phyloP scores from a whole-genome alignment of 1,140 invertebrate species.

The Penaeus chinensis region DNA sequence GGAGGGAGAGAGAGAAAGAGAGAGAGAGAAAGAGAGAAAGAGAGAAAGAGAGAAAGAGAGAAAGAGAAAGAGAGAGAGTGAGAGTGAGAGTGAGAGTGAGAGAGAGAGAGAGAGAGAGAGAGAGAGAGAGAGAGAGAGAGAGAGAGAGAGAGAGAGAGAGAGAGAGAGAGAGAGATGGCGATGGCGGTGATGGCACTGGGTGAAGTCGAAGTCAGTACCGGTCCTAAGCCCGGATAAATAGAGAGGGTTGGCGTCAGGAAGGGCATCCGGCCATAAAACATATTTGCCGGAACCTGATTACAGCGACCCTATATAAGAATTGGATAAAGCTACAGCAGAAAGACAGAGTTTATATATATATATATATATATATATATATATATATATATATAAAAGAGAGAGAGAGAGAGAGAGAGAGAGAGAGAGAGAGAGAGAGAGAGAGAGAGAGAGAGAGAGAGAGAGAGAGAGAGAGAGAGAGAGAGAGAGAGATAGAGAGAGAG shows the following conservation, averaged over 20 bases:
- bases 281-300: too few relatives aligned
- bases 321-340: too few relatives aligned
- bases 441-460: slow-evolving; percentile 8
- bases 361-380: too few relatives aligned
- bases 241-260: too few relatives aligned
- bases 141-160: background rate
- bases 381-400: too few relatives aligned
- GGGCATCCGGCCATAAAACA: too few relatives aligned
- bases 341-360: too few relatives aligned
- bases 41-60: background rate
- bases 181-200: background rate
- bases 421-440: background rate
- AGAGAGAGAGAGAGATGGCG: background rate
- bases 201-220: background rate
- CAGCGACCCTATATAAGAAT: too few relatives aligned
- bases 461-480: background rate
- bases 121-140: background rate
- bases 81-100: slow-evolving; percentile 10
- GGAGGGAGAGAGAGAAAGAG: background rate
- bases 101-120: background rate
- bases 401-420: slow-evolving; percentile 4
- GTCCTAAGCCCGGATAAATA: too few relatives aligned
- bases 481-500: background rate
- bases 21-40: slow-evolving; percentile 7
- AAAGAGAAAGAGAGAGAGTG: background rate